These are phyloP conservation scores for Melanotaenia parkinsoni DNA, from an alignment of 2,797 vertebrate genomes.

Conservation along the genomic window DNA sequence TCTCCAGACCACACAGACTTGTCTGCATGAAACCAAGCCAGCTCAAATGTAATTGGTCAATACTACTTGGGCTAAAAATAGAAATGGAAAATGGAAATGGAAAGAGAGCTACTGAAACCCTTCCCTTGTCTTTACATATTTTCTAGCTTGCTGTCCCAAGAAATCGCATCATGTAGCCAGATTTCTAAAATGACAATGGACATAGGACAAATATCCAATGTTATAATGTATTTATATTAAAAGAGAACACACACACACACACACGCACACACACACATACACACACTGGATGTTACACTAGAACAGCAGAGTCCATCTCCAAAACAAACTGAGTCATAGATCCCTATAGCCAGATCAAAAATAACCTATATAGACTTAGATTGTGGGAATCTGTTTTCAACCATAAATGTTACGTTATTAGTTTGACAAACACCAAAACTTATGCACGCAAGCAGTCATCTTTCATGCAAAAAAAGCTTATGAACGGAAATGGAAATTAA, in stretches of 20 bases:
- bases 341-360: not conserved
- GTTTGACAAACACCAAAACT: not conserved
- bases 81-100: not conserved
- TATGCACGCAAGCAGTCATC: too few relatives aligned
- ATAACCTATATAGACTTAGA: not conserved
- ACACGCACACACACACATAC: too few relatives aligned
- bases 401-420: too few relatives aligned
- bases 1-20: not conserved
- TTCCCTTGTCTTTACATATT: too few relatives aligned
- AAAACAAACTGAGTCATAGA: too few relatives aligned
- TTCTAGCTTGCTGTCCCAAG: too few relatives aligned
- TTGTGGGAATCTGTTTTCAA: not conserved
- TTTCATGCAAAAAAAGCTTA: too few relatives aligned
- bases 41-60: not conserved
- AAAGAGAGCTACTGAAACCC: not conserved
- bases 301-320: too few relatives aligned
- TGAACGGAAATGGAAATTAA: too few relatives aligned
- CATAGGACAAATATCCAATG: not conserved
- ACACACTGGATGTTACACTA: too few relatives aligned
- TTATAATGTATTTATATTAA: not conserved
- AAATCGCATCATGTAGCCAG: too few relatives aligned
- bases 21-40: not conserved
- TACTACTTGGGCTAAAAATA: not conserved
- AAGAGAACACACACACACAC: too few relatives aligned
- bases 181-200: not conserved